Conservation (phyloP, 2,113 vertebrate species). For the Daphoenositta chrysoptera region DNA sequence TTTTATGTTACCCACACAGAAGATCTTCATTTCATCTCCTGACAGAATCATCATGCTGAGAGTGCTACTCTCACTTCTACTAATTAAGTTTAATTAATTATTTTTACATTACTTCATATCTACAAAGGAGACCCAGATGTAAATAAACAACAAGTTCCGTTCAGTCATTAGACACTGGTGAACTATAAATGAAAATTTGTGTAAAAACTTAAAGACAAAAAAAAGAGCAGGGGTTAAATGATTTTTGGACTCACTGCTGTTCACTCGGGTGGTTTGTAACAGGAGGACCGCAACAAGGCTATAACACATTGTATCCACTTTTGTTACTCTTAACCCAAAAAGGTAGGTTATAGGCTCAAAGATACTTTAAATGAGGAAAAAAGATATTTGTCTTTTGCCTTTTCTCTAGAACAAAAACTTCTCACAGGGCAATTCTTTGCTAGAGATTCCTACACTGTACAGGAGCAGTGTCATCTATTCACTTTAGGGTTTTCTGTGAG, state of each 20-base stretch:
- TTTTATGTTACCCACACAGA: neutral
- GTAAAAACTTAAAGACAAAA: neutral
- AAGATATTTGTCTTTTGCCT: neutral
- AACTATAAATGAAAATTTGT: neutral
- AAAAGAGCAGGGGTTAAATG: neutral
- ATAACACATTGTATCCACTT: neutral
- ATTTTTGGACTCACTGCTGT: neutral
- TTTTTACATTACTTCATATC: neutral
- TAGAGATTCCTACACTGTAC: neutral
- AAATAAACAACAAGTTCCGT: neutral
- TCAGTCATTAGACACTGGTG: neutral
- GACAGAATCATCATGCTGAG: neutral
- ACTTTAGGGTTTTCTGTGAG: neutral
- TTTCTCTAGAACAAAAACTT: neutral
- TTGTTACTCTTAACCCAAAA: neutral
- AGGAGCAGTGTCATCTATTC: neutral
- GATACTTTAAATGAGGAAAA: neutral
- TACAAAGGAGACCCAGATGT: neutral
- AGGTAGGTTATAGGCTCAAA: neutral
- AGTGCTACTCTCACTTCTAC: neutral
- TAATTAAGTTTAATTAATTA: neutral
- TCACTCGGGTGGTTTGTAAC: neutral
- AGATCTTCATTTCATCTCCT: neutral
- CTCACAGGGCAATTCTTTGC: neutral
- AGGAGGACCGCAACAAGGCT: neutral